Evolutionary conservation across 2,888 invertebrate genomes (phyloP).

Genomic region (Hydrotaea diabolus): DNA sequence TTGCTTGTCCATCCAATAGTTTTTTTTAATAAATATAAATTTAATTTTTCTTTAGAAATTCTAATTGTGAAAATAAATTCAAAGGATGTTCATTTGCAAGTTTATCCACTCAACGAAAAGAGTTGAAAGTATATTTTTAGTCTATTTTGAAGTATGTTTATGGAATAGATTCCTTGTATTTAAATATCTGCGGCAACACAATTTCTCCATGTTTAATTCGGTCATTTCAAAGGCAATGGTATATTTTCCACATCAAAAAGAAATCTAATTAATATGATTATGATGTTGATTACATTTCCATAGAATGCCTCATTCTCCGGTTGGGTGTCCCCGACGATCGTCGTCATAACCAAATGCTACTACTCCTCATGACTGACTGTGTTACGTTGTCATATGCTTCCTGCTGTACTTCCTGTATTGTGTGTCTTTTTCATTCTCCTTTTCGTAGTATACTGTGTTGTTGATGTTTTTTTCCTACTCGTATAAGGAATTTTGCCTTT

Average conservation of each 20-base stretch:
- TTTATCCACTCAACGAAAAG: too few species aligned
- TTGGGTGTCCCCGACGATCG: background rate
- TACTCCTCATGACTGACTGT: background rate
- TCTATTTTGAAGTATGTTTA: too few species aligned
- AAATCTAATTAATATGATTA: slow-evolving; percentile 2
- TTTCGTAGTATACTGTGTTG: background rate
- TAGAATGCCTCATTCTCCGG: background rate
- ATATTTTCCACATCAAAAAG: background rate
- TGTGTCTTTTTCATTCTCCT: slow-evolving; percentile 2
- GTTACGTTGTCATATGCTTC: background rate
- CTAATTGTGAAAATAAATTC: too few species aligned
- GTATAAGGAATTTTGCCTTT: slow-evolving; percentile 44
- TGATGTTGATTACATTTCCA: background rate
- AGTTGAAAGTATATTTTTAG: too few species aligned
- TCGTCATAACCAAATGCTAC: background rate
- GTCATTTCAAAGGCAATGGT: too few species aligned
- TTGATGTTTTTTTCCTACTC: slow-evolving; percentile 18
- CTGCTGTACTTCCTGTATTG: slow-evolving; percentile 2
- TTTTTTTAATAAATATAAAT: too few species aligned
- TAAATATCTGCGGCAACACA: too few species aligned
- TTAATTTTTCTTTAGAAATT: too few species aligned
- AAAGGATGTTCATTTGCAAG: too few species aligned
- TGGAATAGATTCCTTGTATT: too few species aligned
- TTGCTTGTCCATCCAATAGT: too few species aligned
- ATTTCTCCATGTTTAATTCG: too few species aligned